Evolutionary conservation across 2,113 vertebrate genomes (phyloP).

Genomic region (Actinemys pallida): DNA sequence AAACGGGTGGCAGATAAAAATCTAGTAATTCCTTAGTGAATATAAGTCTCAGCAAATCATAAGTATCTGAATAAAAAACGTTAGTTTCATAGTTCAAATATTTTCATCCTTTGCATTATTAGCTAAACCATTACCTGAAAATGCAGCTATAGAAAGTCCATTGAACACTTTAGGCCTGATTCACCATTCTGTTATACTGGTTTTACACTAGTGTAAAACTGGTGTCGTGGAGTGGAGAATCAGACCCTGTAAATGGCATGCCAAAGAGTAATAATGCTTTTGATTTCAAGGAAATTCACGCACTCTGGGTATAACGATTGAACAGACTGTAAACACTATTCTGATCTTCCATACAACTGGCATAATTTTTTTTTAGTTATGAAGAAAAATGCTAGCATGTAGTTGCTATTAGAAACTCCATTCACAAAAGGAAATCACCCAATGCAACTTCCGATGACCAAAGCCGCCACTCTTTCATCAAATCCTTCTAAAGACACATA

Average conservation of each 20-base stretch:
- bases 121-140: neutral
- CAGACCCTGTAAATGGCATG: no score
- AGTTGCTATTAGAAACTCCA: neutral
- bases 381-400: neutral
- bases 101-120: neutral
- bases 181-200: neutral
- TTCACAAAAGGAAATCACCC: conserved; percentile 3
- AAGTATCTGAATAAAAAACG: neutral
- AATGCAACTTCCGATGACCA: neutral
- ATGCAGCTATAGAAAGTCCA: neutral
- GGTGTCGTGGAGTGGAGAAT: neutral
- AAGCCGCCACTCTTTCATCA: neutral
- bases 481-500: neutral
- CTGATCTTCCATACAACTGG: neutral
- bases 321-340: neutral
- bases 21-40: neutral
- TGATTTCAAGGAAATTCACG: neutral
- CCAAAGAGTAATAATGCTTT: neutral
- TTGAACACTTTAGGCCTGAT: neutral
- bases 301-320: neutral
- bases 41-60: neutral
- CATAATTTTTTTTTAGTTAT: neutral
- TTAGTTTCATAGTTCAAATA: neutral
- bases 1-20: neutral
- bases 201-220: neutral